phyloP scores from a whole-genome alignment of 2,797 vertebrate genomes.

The Sebastes miniatus region DNA sequence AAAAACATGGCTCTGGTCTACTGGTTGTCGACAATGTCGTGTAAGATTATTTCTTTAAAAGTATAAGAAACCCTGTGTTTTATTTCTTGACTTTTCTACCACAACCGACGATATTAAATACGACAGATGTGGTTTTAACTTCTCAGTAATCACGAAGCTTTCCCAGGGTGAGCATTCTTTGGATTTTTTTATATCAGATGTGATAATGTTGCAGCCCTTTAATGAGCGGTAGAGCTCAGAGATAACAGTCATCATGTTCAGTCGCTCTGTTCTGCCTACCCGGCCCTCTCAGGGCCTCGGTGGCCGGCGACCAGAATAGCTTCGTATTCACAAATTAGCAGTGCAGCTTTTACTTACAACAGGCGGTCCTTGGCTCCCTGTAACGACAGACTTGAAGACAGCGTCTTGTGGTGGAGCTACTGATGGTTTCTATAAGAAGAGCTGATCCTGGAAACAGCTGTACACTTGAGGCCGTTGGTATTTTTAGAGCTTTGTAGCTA shows the following conservation, averaged over 20 bases:
- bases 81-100: neutral
- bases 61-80: neutral
- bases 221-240: neutral
- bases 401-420: conserved; percentile 39
- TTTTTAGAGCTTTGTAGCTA: conserved; percentile 65
- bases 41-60: neutral
- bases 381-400: conserved; percentile 46
- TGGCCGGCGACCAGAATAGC: conserved; percentile 53
- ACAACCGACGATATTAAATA: neutral
- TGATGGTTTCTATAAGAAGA: conserved; percentile 48
- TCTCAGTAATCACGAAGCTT: neutral
- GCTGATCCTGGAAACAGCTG: conserved; percentile 66
- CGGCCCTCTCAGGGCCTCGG: neutral
- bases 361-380: neutral
- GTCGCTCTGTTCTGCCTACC: neutral
- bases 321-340: conserved; percentile 63
- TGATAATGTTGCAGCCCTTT: neutral
- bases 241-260: neutral
- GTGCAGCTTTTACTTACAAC: conserved; percentile 13
- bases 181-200: neutral
- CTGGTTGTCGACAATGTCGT: neutral
- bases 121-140: neutral
- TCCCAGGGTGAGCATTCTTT: neutral
- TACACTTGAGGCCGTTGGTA: conserved; percentile 29
- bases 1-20: neutral